These are phyloP conservation scores for Hemibagrus guttatus DNA, from an alignment of 2,797 vertebrate genomes.

Conservation along the genomic window DNA sequence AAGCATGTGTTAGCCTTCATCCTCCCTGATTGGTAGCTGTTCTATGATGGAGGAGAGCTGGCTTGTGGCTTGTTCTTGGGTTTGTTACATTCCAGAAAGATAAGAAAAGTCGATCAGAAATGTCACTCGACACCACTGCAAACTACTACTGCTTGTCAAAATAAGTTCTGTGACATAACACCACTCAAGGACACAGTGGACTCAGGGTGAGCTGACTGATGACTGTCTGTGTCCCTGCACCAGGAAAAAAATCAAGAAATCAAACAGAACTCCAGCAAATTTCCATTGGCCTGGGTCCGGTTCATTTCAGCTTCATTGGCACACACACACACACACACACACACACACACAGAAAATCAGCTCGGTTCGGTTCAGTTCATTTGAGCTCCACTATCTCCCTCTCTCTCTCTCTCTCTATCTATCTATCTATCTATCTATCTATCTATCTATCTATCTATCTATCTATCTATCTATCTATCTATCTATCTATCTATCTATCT, in stretches of 20 bases:
- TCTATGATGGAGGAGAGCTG: neutral
- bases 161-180: neutral
- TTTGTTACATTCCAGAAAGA: neutral
- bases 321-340: too few species aligned
- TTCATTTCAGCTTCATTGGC: too few species aligned
- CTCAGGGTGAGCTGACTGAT: neutral
- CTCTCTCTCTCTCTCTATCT: too few species aligned
- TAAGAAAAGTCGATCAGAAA: neutral
- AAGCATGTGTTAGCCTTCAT: neutral
- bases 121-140: neutral
- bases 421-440: too few species aligned
- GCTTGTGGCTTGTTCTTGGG: neutral
- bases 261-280: neutral
- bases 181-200: neutral
- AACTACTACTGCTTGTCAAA: neutral
- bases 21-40: neutral
- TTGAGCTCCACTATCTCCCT: neutral
- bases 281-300: neutral
- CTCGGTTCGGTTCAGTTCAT: neutral
- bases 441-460: too few species aligned
- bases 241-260: neutral
- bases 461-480: too few species aligned
- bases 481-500: too few species aligned
- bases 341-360: too few species aligned
- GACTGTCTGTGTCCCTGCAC: neutral